Percentiles rank a stretch among this genome's conserved stretches.
These are phyloP conservation scores for Lipophrys pholis DNA, from an alignment of 2,113 vertebrate genomes.

Conservation along the genomic window DNA sequence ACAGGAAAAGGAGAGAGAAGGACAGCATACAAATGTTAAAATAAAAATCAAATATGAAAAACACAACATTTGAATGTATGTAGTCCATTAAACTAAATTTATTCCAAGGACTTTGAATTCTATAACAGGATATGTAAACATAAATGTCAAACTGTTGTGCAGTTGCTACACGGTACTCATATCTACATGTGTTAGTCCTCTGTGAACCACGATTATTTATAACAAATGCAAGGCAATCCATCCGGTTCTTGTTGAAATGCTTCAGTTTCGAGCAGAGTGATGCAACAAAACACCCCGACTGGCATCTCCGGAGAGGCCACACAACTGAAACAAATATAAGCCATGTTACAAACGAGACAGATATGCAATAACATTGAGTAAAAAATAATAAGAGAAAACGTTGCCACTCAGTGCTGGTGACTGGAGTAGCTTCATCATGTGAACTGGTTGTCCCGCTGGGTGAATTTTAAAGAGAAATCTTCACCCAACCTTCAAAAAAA, in stretches of 20 bases:
- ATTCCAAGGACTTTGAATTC: too few relatives aligned
- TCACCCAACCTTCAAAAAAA: conserved; percentile 23
- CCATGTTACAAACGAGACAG: background rate
- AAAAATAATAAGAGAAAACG: background rate
- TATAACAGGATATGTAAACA: too few relatives aligned
- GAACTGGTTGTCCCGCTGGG: conserved; percentile 1
- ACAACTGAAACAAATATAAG: background rate
- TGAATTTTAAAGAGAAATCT: conserved; percentile 28
- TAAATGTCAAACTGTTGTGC: too few relatives aligned
- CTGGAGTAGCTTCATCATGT: background rate
- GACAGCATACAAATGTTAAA: too few relatives aligned
- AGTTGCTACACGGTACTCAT: too few relatives aligned
- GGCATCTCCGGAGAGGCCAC: background rate
- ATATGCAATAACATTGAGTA: background rate
- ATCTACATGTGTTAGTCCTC: background rate
- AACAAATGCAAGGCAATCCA: background rate
- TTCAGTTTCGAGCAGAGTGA: background rate
- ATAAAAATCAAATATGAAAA: too few relatives aligned
- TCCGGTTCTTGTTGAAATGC: background rate
- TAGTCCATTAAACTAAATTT: too few relatives aligned
- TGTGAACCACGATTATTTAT: background rate
- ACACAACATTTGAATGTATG: too few relatives aligned
- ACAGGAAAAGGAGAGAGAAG: too few relatives aligned
- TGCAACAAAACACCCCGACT: background rate
- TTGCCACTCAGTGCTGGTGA: background rate